Base-by-base conservation (phyloP, 2,113 vertebrate genomes). In the Triplophysa siluroides region DNA sequence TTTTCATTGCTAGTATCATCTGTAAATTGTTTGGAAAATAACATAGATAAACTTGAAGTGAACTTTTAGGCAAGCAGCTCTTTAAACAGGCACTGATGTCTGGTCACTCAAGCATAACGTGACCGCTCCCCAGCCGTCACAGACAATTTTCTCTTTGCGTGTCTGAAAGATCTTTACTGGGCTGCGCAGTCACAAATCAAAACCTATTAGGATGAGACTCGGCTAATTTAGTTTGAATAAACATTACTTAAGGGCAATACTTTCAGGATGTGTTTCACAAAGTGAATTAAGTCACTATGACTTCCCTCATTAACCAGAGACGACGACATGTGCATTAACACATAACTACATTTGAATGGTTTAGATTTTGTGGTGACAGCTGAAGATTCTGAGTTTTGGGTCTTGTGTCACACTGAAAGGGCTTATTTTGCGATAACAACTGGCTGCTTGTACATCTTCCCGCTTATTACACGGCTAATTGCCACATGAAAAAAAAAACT, bases 41-140 rank as follows among this genome's bases (percentile, higher is more conserved):
- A 62, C 56, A n/a, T 8, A 14, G 43, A 76, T 21, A 64, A 43
- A 65, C 43, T 50, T 21, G 61, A 65, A 45, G 24, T 76, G 45
- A 65, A 65, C 74, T 76, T 65, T 64, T 19, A 29, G 18, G 18
- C 43, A 23, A 58, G 63, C 60, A 71, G 41, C 8, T 14, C 78
- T 85, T 87, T 82, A 88, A 24, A 81, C 86, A 80, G 76, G 80
- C 50, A 64, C 82, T 88, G 86, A 90, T 88, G 82, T 83, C 80
- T 58, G 85, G 62, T 83, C 84, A 80, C 69, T 85, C 74, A 69
- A 86, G 84, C 84, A 58, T 76, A 73, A 64, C 79, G 79, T 10
- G 26, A 75, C 76, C 78, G 73, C 80, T 83, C 79, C 29, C 52
- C 19, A 75, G 67, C 68, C 70, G 85, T 88, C 88, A 82, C 54